Conservation (phyloP, 2,797 vertebrate species). For the Balearica regulorum region DNA sequence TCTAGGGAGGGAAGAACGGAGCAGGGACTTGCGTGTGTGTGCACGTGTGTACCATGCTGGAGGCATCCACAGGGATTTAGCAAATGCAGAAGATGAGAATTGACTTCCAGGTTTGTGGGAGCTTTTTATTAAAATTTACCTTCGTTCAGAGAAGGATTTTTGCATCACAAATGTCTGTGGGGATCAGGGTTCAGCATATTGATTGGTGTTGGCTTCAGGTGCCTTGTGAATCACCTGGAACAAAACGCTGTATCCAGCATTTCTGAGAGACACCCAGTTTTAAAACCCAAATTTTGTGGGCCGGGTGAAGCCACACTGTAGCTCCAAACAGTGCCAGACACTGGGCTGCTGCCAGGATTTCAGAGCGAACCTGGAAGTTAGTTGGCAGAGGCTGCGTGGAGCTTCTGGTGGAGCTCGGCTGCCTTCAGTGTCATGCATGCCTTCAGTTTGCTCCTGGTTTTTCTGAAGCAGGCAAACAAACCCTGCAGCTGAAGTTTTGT, state of each 20-base stretch:
- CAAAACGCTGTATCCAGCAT: not conserved
- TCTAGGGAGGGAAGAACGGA: not conserved
- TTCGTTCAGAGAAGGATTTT: not conserved
- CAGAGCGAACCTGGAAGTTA: not conserved
- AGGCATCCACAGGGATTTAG: not conserved
- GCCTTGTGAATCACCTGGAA: not conserved
- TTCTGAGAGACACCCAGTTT: not conserved
- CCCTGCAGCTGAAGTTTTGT: not conserved
- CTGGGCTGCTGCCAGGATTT: not conserved
- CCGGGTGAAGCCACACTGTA: not conserved
- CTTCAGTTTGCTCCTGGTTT: not conserved
- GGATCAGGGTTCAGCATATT: not conserved
- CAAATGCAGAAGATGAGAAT: not conserved
- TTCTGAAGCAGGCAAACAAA: not conserved
- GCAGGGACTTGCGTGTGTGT: no score
- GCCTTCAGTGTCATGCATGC: rapidly evolving
- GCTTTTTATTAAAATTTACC: not conserved
- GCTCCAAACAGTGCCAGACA: not conserved
- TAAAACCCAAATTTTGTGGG: not conserved
- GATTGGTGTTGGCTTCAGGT: not conserved
- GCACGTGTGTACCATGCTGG: rapidly evolving
- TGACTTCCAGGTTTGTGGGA: not conserved
- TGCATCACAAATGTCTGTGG: not conserved
- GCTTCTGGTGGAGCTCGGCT: not conserved
- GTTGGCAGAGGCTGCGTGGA: not conserved